These are phyloP conservation scores for Mythimna impura DNA, from an alignment of 2,888 invertebrate species.

Conservation along the genomic window DNA sequence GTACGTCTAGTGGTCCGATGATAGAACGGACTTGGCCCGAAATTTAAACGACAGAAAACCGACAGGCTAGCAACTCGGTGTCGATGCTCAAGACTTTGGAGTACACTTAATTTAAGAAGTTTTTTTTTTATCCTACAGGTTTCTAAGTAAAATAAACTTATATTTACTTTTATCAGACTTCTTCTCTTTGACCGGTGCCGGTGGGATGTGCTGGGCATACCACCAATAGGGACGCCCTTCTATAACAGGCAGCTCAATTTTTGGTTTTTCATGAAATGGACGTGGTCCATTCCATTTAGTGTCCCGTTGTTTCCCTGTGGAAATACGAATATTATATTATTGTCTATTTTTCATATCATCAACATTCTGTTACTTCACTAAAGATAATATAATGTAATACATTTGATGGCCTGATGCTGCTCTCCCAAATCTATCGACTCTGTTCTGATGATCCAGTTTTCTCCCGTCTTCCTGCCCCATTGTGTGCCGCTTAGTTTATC, in stretches of 20 bases:
- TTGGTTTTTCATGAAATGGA: background rate
- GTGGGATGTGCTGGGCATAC: background rate
- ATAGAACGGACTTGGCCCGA: too few relatives aligned
- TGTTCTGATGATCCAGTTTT: constrained; percentile 26
- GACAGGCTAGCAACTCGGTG: too few relatives aligned
- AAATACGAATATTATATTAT: background rate
- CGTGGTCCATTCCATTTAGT: constrained; percentile 36
- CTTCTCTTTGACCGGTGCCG: background rate
- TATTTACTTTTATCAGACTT: constrained; percentile 26
- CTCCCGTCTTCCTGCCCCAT: constrained; percentile 43
- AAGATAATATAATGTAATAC: constrained; percentile 11
- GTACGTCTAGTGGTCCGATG: too few relatives aligned
- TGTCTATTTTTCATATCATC: background rate
- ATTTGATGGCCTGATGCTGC: constrained; percentile 25
- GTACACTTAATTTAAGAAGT: background rate
- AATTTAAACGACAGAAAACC: too few relatives aligned
- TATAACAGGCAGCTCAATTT: background rate
- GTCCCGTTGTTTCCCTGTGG: constrained; percentile 36
- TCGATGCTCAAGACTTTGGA: too few relatives aligned
- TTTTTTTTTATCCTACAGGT: too few relatives aligned
- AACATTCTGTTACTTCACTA: background rate
- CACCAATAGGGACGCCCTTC: background rate
- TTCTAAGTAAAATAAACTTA: background rate
- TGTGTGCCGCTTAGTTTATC: constrained; percentile 8
- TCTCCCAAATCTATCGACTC: constrained; percentile 22